Base-by-base conservation (phyloP, 2,113 vertebrate genomes). In the Typhlomys cinereus region DNA sequence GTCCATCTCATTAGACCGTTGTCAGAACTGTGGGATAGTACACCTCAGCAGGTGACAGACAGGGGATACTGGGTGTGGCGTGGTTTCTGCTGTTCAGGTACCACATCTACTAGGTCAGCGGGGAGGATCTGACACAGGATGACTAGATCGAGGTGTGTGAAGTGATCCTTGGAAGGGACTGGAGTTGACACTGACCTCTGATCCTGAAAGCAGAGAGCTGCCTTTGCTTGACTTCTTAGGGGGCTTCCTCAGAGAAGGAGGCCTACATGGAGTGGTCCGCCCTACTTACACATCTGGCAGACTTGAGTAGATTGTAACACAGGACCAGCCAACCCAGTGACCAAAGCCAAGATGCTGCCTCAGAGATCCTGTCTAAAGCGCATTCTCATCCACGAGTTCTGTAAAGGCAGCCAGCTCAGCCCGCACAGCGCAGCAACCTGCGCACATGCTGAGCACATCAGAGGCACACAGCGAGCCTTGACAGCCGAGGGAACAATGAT, bases 11-110 rank as follows among this genome's bases (percentile, higher is more conserved):
- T 0, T 78, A 74, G 17, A 81, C 7, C 3, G 12, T 23, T 52
- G 8, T 21, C 21, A 80, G 54, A 52, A 59, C 14, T 50, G 39
- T 25, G 20, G 3, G 18, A 9, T 1, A 1, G 27, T 27, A 18
- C 0, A 41, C n/a, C 50, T 75, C 0, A 0, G 46, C 0, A 0
- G 25, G 44, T 3, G 13, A 31, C 74, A 25, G 10, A n/a, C 1
- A 8, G 23, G 0, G 39, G 23, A 62, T 4, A 27, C 4, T 23
- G 1, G 0, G 2, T 15, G 7, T 14, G 15, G 17, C 11, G 14
- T 4, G 9, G 23, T 59, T n/a, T 27, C 41, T 4, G 12, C 54
- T 10, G 1, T 44, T 57, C 29, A 10, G 2, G 34, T 6, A 9
- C 23, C 2, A n/a, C 0, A 13, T 17, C 59, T 61, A 29, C 11